Evolutionary conservation across 2,888 invertebrate species (phyloP), one percentile per base, ranked within the genome.

Genomic region (Deroplatys truncata): DNA sequence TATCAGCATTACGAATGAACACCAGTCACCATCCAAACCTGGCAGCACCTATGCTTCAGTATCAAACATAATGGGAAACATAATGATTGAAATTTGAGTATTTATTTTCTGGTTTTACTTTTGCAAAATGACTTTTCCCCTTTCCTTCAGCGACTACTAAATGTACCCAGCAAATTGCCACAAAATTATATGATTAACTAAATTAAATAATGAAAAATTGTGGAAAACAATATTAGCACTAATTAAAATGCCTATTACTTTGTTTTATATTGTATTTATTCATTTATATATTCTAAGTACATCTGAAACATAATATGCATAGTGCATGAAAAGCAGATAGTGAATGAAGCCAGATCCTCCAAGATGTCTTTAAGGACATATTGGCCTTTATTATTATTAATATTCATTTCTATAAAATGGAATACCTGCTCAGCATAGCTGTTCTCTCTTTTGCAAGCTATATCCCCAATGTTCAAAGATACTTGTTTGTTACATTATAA

Each of bases 1-100:
- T 99, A 92, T 98, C 98, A 90, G 99, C 99, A 89, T 95, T 99
- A 92, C 96, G 99, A 93, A 99, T 99, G 99, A 99, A 99, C 95
- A 97, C 97, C 93, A 97, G 98, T 89, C 98, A 98, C 94, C 98
- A 98, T 94, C 98, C 98, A 92, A 98, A 98, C 95, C 96, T 99
- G 92, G 97, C 98, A 90, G 98, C 98, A 92, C 98, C 98, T 90
- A 98, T 99, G 98, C 95, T 99, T 92, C 99, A 99, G 93, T 99
- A 99, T 94, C 99, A 99, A 95, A 98, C 98, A 97, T 98, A 98
- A 98, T 97, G 91, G 84, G 31, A 28, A 72, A 15, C 56, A 20
- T 72, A 20, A 72, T 72, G 56, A 72, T 43, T 43, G 43, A 72
- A 72, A 16, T 72, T 20, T 72, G 56, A 72, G 20, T 72, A 25